Base-by-base conservation (phyloP, 2,888 invertebrate genomes). In the Eurytoma adleriae region DNA sequence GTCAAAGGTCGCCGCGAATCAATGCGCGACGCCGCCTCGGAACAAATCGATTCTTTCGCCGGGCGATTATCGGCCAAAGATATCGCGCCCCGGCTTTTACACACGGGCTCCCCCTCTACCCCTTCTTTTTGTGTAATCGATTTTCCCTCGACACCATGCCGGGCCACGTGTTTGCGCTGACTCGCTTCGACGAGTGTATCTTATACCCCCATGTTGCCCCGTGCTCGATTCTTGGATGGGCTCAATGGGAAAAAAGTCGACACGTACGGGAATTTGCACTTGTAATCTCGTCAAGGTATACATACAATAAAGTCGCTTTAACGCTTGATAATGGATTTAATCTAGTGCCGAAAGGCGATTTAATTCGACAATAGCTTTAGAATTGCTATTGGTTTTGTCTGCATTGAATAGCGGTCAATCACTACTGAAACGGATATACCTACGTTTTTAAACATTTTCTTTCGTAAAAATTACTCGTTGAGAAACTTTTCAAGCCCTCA, bases 31-130 rank as follows among this genome's bases (percentile, higher is more conserved):
- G 18, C 61, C 68, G 61, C 71, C 68, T 74, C 81, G 73, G 77
- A 81, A 81, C 81, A 74, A 81, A 81, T 81, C 81, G 81, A 78
- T 78, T 81, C 81, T 78, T 78, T 81, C 77, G 52, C 24, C 27
- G 52, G 50, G 59, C 80, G 80, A 81, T 78, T 81, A 78, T 81
- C 78, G 70, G 18, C 14, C 12, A 27, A 16, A 69, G 69, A 72
- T 76, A 81, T 78, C 69, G 40, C 40, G 40, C 40, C 40, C 10
- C 10, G 10, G 40, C 40, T 40, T 10, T 40, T 40, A 40, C 40
- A 40, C 40, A 10, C 40, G 7, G 7, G 24, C 75, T 10, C 14
- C 10, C 64, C 20, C 20, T 40, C 67, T 74, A 75, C 54, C 71
- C 75, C 67, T 80, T 59, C 75, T 40, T 66, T 67, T 61, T 75